Percentiles rank a stretch among this genome's conserved stretches.
Evolutionary conservation across 2,888 invertebrate species (phyloP).

Genomic region (Tetragonula carbonaria): DNA sequence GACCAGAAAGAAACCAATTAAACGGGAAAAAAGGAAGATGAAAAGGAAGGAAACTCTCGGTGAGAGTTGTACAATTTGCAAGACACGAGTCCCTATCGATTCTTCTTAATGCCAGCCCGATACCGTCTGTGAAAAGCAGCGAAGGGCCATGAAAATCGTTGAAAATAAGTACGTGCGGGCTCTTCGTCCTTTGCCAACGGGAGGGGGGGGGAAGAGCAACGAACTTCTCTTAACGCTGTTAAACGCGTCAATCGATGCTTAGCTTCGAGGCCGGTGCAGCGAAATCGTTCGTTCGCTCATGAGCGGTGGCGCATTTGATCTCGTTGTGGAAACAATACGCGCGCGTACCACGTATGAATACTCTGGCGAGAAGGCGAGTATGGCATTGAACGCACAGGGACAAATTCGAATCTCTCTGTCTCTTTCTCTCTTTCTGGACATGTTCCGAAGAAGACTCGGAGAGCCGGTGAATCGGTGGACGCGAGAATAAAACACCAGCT

Average conservation of each 20-base stretch:
- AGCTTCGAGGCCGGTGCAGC: slow-evolving; percentile 22
- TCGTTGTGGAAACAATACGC: slow-evolving; percentile 50
- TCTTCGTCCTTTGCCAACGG: slow-evolving; percentile 5
- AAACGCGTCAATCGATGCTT: slow-evolving; percentile 41
- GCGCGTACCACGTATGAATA: slow-evolving; percentile 36
- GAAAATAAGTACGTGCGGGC: background rate
- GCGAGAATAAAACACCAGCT: slow-evolving; percentile 27
- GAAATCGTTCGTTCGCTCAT: slow-evolving; percentile 40
- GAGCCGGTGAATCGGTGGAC: slow-evolving; percentile 9
- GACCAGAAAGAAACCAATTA: background rate
- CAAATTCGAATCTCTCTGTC: slow-evolving; percentile 23
- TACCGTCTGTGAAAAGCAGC: background rate
- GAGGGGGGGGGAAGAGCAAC: slow-evolving; percentile 36
- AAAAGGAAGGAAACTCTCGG: background rate
- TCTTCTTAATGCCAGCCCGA: background rate
- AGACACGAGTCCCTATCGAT: slow-evolving; percentile 2
- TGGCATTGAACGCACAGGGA: slow-evolving; percentile 10
- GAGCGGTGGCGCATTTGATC: background rate
- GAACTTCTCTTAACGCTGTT: slow-evolving; percentile 42
- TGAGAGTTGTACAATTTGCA: slow-evolving; percentile 19
- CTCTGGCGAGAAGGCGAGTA: slow-evolving; percentile 29
- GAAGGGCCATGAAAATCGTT: slow-evolving; percentile 15
- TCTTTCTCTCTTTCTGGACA: too few relatives aligned
- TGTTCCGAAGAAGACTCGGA: background rate
- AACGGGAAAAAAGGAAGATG: background rate